Conservation (phyloP, 1,140 invertebrate genomes). For the Drosophila ananassae region DNA sequence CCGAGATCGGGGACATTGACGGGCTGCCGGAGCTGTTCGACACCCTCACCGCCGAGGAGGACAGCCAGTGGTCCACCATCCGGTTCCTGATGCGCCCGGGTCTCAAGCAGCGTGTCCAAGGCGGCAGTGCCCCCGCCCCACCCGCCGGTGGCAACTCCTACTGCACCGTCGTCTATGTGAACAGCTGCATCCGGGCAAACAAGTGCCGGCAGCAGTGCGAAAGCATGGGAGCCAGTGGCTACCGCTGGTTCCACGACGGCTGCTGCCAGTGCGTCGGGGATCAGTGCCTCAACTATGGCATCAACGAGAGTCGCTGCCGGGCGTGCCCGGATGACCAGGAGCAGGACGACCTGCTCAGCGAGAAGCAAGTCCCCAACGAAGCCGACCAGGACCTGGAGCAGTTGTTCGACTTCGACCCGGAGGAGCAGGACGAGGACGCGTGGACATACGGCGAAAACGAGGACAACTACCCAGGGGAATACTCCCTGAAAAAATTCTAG, state of each 20-base stretch:
- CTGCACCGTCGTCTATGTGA: slow-evolving; percentile 96
- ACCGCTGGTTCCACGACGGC: slow-evolving; percentile 96
- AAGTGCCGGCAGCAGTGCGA: slow-evolving; percentile 87
- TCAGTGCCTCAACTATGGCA: slow-evolving; percentile 95
- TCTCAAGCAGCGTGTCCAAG: slow-evolving; percentile 58
- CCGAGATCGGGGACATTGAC: slow-evolving; percentile 93
- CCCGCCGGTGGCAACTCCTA: slow-evolving; percentile 87
- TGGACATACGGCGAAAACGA: slow-evolving; percentile 71
- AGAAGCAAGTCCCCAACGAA: slow-evolving; percentile 29
- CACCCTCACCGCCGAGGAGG: slow-evolving; percentile 91
- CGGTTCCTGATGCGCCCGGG: slow-evolving; percentile 86
- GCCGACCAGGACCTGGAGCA: slow-evolving; percentile 60
- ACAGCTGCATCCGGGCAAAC: slow-evolving; percentile 93
- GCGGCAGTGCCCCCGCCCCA: slow-evolving; percentile 1
- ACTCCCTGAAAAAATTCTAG: not conserved
- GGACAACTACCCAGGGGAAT: slow-evolving; percentile 6
- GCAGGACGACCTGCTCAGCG: slow-evolving; percentile 20
- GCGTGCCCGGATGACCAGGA: slow-evolving; percentile 73
- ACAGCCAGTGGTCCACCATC: slow-evolving; percentile 91
- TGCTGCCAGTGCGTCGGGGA: slow-evolving; percentile 97
- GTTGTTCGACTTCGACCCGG: slow-evolving; percentile 35
- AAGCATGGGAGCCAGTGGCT: slow-evolving; percentile 82
- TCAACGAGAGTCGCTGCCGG: slow-evolving; percentile 89
- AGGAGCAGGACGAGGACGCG: slow-evolving; percentile 59
- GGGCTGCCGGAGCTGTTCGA: slow-evolving; percentile 94